Conservation (phyloP, 2,888 invertebrate genomes). For the Megaustenia siamemsis region DNA sequence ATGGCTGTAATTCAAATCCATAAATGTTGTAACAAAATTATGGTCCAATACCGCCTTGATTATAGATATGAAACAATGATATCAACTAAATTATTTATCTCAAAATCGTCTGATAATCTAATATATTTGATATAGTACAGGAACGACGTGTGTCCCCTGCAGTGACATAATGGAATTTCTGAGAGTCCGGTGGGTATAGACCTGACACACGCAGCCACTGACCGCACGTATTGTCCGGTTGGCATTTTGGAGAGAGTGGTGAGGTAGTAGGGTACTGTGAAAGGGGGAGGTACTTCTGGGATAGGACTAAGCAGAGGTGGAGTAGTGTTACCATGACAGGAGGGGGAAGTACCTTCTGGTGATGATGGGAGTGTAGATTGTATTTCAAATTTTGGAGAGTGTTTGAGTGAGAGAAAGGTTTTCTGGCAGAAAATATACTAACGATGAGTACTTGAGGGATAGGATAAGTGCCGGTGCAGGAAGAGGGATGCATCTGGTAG, state of each 20-base stretch:
- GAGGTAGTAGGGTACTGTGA: not conserved
- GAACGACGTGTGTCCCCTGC: slow-evolving; percentile 49
- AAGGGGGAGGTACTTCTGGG: not conserved
- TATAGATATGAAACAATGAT: slow-evolving; percentile 72
- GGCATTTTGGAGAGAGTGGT: not conserved
- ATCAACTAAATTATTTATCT: slow-evolving; percentile 69
- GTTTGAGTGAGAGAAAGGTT: too few species aligned
- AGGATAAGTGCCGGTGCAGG: too few species aligned
- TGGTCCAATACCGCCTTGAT: slow-evolving; percentile 61
- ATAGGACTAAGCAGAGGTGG: too few species aligned
- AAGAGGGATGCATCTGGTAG: too few species aligned
- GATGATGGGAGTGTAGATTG: too few species aligned
- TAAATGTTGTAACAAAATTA: slow-evolving; percentile 67
- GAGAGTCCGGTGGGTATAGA: slow-evolving; percentile 26
- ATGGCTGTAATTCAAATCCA: slow-evolving; percentile 62
- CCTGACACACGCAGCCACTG: slow-evolving; percentile 28
- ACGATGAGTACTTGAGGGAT: too few species aligned
- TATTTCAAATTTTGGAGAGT: too few species aligned
- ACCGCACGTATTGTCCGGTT: slow-evolving; percentile 48
- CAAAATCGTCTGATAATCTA: slow-evolving; percentile 62
- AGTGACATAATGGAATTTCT: slow-evolving; percentile 63
- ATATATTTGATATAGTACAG: slow-evolving; percentile 64
- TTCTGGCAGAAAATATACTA: too few species aligned
- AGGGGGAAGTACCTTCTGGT: too few species aligned
- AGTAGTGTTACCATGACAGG: too few species aligned